phyloP scores from a whole-genome alignment of 2,113 vertebrate species.

The Dipodomys ordii region DNA sequence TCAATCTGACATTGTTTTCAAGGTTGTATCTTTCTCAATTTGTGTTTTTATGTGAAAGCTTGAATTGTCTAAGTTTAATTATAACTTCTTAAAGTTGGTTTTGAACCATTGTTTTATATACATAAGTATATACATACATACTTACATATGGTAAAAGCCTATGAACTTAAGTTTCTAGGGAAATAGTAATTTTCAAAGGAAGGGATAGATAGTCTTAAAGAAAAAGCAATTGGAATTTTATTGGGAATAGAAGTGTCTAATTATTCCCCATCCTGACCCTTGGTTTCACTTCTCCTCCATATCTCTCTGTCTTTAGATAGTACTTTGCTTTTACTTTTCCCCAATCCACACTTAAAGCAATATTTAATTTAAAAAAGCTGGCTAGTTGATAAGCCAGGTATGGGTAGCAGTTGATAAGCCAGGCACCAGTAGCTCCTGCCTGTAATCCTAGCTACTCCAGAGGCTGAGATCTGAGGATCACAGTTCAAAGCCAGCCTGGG shows the following conservation, averaged over 20 bases:
- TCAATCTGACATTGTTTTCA: not conserved
- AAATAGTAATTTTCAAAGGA: conserved; percentile 64
- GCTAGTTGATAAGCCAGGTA: no score
- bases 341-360: no score
- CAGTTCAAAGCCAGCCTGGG: no score
- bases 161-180: conserved; percentile 55
- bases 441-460: no score
- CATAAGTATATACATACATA: conserved; percentile 27
- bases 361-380: no score
- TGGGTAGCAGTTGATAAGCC: no score
- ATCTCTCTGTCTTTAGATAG: not conserved
- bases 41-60: conserved; percentile 60
- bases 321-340: not conserved
- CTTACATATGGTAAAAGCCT: not conserved
- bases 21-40: not conserved
- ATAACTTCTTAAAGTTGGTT: conserved; percentile 51
- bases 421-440: no score
- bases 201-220: not conserved
- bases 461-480: no score
- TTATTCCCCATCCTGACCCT: conserved; percentile 40
- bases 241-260: conserved; percentile 14
- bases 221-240: conserved; percentile 43
- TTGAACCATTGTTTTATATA: conserved; percentile 60
- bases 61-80: conserved; percentile 48
- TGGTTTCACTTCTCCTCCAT: not conserved